Percentiles rank a stretch among this genome's conserved stretches.
phyloP scores from a whole-genome alignment of 2,888 invertebrate genomes.

The Cephus pygmeus region DNA sequence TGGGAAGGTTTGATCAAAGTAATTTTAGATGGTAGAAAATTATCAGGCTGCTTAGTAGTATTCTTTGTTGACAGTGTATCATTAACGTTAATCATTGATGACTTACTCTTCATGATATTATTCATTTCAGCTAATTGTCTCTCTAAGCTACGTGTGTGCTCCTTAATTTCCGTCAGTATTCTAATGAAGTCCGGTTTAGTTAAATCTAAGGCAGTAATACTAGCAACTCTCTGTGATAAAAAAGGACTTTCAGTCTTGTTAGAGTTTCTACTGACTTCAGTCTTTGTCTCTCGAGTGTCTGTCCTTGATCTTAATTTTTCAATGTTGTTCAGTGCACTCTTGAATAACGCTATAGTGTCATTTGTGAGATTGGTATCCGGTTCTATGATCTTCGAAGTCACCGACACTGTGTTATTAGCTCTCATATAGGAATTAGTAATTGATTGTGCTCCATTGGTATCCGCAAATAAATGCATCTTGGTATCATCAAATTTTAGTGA shows the following conservation, averaged over 20 bases:
- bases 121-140: conserved; percentile 34
- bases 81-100: neutral
- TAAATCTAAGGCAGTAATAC: conserved; percentile 22
- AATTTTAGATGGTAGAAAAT: neutral
- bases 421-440: neutral
- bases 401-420: neutral
- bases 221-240: neutral
- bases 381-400: neutral
- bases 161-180: conserved; percentile 39
- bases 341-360: neutral
- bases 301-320: neutral
- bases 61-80: neutral
- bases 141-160: conserved; percentile 35
- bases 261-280: neutral
- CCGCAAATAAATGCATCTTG: neutral
- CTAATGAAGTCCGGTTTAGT: conserved; percentile 31
- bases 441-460: neutral
- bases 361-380: neutral
- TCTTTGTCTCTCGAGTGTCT: neutral
- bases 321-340: neutral
- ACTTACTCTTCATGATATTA: conserved; percentile 23
- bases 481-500: neutral
- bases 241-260: neutral
- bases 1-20: neutral
- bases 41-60: neutral